phyloP scores from a whole-genome alignment of 2,113 vertebrate species.

The Sinocyclocheilus rhinocerous region DNA sequence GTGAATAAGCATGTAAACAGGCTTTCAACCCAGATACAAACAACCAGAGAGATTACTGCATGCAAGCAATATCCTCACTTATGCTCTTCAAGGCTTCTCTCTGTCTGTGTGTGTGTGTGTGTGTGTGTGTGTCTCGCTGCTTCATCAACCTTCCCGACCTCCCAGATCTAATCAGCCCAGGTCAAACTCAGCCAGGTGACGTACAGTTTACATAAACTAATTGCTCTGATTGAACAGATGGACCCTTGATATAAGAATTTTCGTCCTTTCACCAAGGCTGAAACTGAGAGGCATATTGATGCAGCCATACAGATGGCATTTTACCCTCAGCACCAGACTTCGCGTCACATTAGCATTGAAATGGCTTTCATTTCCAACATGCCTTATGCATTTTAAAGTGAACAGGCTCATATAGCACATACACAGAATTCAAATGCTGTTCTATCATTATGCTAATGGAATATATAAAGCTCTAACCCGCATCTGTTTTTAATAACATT shows the following conservation, averaged over 20 bases:
- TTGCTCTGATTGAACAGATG: constrained; percentile 45
- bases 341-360: constrained; percentile 3
- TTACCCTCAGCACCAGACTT: constrained; percentile 1
- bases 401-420: constrained; percentile 12
- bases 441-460: constrained; percentile 21
- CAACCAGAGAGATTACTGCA: neutral
- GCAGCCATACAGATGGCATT: constrained; percentile 20
- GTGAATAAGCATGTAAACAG: neutral
- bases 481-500: constrained; percentile 24
- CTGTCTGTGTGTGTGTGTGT: neutral
- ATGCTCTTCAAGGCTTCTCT: neutral
- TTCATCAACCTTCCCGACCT: constrained; percentile 34
- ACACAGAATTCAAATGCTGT: neutral
- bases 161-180: constrained; percentile 25
- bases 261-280: neutral
- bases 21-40: neutral
- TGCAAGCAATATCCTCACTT: neutral
- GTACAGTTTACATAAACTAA: constrained; percentile 40
- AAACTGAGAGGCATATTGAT: constrained; percentile 37
- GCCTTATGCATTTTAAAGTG: constrained; percentile 1
- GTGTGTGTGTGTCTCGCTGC: neutral
- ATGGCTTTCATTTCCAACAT: constrained; percentile 30
- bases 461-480: constrained; percentile 9
- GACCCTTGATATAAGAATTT: constrained; percentile 34
- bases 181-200: constrained; percentile 26